Conservation (phyloP, 1,140 invertebrate genomes). For the Dendrolimus punctatus region DNA sequence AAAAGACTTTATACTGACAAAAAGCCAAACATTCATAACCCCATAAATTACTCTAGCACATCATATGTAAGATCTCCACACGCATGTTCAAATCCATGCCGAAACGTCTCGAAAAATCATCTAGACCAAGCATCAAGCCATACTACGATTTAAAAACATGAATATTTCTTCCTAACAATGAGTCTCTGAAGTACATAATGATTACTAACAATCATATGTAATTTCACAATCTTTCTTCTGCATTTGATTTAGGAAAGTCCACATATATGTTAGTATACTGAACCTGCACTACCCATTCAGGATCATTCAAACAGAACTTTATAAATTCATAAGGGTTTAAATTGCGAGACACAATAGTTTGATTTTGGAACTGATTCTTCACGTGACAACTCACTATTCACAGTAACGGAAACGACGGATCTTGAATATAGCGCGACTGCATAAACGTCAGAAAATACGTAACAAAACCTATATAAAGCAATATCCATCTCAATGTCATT, state of each 20-base stretch:
- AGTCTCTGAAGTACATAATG: not conserved
- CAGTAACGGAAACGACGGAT: too few relatives aligned
- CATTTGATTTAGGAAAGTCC: not conserved
- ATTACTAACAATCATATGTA: constrained; percentile 1
- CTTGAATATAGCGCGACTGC: too few relatives aligned
- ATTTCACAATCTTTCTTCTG: not conserved
- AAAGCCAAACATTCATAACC: not conserved
- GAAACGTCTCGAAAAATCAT: not conserved
- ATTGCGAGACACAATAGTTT: constrained; percentile 1
- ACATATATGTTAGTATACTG: too few relatives aligned
- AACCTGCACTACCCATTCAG: too few relatives aligned
- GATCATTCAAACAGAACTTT: not conserved
- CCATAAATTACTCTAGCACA: not conserved
- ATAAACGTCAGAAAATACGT: too few relatives aligned
- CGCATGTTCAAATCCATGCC: not conserved
- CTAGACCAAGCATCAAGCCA: not conserved
- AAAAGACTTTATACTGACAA: not conserved
- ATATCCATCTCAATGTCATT: too few relatives aligned
- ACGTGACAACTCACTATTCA: constrained; percentile 1
- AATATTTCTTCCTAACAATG: not conserved
- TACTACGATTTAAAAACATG: not conserved
- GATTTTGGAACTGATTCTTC: not conserved
- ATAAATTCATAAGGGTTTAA: not conserved
- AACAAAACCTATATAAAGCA: too few relatives aligned
- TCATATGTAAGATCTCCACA: not conserved